A percentile compares a stretch with the other conserved stretches of the same genome.
phyloP scores from a whole-genome alignment of 2,797 vertebrate genomes.

The Helostoma temminkii region DNA sequence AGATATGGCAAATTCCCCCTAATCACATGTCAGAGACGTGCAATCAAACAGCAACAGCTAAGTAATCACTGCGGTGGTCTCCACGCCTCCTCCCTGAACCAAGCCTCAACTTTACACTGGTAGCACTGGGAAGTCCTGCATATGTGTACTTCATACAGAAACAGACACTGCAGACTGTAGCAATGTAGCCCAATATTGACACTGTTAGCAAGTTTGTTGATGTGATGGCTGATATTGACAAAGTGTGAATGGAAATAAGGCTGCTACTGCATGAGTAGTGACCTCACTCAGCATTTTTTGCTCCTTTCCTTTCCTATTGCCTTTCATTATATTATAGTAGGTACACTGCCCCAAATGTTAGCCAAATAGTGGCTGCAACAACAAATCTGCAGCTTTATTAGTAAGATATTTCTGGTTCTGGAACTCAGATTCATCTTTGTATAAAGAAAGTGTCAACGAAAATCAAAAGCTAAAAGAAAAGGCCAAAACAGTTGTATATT shows the following conservation, averaged over 20 bases:
- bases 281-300: slow-evolving; percentile 29
- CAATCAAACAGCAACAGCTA: slow-evolving; percentile 80
- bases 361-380: slow-evolving; percentile 9
- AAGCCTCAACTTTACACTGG: slow-evolving; percentile 37
- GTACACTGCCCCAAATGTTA: neutral
- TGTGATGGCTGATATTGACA: slow-evolving; percentile 43
- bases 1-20: slow-evolving; percentile 79
- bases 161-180: slow-evolving; percentile 25
- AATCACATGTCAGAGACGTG: slow-evolving; percentile 80
- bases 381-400: neutral
- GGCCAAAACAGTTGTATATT: no score
- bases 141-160: slow-evolving; percentile 55
- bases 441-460: no score
- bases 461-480: no score
- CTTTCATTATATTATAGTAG: slow-evolving; percentile 9
- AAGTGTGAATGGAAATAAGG: slow-evolving; percentile 37
- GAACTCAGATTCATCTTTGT: no score
- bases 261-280: slow-evolving; percentile 4
- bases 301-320: slow-evolving; percentile 7
- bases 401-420: slow-evolving; percentile 1
- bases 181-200: slow-evolving; percentile 14
- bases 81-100: slow-evolving; percentile 52
- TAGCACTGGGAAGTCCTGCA: slow-evolving; percentile 35
- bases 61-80: slow-evolving; percentile 78
- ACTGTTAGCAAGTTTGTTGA: slow-evolving; percentile 44